Evolutionary conservation across 53 echinoderm and acorn worm species (phyloP), one percentile per base, ranked within the genome.

Genomic region (Temnopleurus reevesii): DNA sequence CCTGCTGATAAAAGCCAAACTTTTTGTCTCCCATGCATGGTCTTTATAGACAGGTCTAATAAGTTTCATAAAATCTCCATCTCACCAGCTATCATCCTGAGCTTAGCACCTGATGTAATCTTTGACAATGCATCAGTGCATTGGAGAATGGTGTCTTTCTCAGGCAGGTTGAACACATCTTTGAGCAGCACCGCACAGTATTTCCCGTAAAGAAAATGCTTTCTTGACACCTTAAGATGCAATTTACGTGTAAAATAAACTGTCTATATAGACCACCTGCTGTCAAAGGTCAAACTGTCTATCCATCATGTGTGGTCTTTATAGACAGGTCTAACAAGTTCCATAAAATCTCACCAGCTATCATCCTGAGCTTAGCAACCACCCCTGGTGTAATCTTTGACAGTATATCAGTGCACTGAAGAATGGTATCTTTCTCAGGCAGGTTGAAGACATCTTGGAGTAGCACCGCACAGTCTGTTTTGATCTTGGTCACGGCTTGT

Each of bases 71-170:
- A n/a, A n/a, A n/a, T n/a, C n/a, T n/a, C 3, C 28, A 61, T 17
- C 61, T 77, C 34, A 98, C 99, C 99, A 87, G 94, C 96, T 25
- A 98, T 60, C 36, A 89, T 77, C 89, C 99, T 92, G 44, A 93
- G 86, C 60, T 92, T 89, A 2, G 94, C 91, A 43, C 80, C 60
- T 0, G 98, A 96, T 17, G 99, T 98, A 1, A 93, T 89, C 27
- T 90, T 81, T 64, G 95, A 91, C 89, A 98, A 77, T 35, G 91
- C 93, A 80, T 98, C 99, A 26, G 95, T 44, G 28, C 92, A 92
- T 25, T 91, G 77, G 19, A 94, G 63, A 25, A 92, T 92, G 49
- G 63, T 45, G 1, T 80, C 84, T 86, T 92, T 98, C 45, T 63
- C 81, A 9, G 92, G 85, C 2, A 93, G 91, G 33, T 91, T 89